These are phyloP conservation scores for Apaloderma vittatum DNA, from an alignment of 2,113 vertebrate species.

Conservation along the genomic window DNA sequence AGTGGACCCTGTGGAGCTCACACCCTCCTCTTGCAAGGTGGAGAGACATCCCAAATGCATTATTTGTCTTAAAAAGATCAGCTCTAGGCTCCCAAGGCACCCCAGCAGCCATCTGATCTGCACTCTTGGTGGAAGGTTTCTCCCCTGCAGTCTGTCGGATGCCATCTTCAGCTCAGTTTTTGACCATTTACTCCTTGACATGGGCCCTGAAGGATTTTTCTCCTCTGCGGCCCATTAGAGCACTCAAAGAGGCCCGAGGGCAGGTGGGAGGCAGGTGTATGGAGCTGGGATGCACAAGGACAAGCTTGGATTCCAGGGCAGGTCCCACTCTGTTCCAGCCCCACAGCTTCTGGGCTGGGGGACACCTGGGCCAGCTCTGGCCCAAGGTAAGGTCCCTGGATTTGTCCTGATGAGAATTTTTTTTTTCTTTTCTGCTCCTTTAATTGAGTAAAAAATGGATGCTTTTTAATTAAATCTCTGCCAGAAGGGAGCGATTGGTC, in stretches of 20 bases:
- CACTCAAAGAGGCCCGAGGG: fast-evolving
- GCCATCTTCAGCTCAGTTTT: not conserved
- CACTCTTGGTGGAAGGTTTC: not conserved
- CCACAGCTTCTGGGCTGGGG: fast-evolving
- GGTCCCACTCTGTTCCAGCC: not conserved
- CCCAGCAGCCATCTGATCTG: not conserved
- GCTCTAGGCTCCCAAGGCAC: not conserved
- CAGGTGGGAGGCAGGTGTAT: not conserved
- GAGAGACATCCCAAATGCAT: not conserved
- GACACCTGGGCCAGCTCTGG: not conserved
- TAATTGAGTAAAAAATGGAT: not conserved
- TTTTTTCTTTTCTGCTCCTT: not conserved
- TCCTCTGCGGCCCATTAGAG: not conserved
- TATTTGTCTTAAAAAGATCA: not conserved
- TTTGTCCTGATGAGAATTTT: not conserved
- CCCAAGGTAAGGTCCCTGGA: fast-evolving
- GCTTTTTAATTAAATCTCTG: not conserved
- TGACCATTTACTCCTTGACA: not conserved
- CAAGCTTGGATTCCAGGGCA: fast-evolving
- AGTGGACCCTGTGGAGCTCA: not conserved
- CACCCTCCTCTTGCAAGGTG: not conserved
- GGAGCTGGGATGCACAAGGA: not conserved
- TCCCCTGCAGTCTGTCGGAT: not conserved
- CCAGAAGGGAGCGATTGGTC: not conserved
- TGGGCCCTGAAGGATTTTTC: not conserved